Evolutionary conservation across 1,140 invertebrate species (phyloP).

Genomic region (Conus betulinus): DNA sequence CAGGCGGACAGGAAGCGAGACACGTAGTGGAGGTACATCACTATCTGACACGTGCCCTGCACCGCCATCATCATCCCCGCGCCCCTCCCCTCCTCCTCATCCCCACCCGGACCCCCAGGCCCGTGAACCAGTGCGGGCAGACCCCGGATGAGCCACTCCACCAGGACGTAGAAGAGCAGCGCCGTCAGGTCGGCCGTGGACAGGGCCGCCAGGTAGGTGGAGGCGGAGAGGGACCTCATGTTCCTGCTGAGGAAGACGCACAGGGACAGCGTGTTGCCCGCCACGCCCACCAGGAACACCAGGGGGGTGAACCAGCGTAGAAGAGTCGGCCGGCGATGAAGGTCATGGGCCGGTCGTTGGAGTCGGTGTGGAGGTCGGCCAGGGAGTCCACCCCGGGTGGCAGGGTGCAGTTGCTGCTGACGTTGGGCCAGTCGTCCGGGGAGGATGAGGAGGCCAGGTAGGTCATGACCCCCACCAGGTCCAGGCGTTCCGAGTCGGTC

Average conservation of each 20-base stretch:
- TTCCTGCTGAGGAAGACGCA: slow-evolving; percentile 63
- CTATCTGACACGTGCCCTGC: slow-evolving; percentile 64
- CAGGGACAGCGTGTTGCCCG: slow-evolving; percentile 65
- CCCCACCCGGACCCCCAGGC: slow-evolving; percentile 12
- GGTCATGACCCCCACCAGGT: slow-evolving; percentile 36
- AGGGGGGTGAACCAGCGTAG: slow-evolving; percentile 61
- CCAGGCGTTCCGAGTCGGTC: slow-evolving; percentile 36
- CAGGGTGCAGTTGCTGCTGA: slow-evolving; percentile 29
- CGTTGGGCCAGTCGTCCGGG: slow-evolving; percentile 17
- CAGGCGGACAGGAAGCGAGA: slow-evolving; percentile 69
- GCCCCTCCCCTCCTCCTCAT: slow-evolving; percentile 4
- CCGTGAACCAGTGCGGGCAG: slow-evolving; percentile 37
- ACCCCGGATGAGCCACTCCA: slow-evolving; percentile 64
- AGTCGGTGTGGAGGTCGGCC: neutral
- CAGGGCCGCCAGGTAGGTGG: slow-evolving; percentile 66
- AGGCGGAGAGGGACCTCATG: slow-evolving; percentile 61
- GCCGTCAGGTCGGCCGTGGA: slow-evolving; percentile 65
- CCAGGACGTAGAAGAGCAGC: slow-evolving; percentile 65
- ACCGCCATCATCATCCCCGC: slow-evolving; percentile 36
- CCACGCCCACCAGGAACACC: slow-evolving; percentile 56
- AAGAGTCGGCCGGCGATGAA: slow-evolving; percentile 44
- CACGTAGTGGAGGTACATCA: slow-evolving; percentile 63
- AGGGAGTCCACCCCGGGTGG: neutral
- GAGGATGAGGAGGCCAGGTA: slow-evolving; percentile 36
- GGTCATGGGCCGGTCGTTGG: neutral